phyloP scores from a whole-genome alignment of 2,888 invertebrate genomes.

The Brassicogethes aeneus region DNA sequence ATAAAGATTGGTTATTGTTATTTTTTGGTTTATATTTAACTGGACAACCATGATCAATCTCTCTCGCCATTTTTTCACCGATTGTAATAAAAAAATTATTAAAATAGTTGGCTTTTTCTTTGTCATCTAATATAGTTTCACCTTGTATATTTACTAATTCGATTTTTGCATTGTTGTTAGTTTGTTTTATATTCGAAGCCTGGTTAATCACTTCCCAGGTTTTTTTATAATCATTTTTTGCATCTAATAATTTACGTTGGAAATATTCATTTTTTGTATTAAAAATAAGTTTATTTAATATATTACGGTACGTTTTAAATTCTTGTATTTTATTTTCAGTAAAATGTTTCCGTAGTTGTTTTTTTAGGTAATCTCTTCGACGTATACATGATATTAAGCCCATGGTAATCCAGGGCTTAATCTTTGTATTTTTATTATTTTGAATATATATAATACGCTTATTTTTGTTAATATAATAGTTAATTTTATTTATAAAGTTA shows the following conservation, averaged over 20 bases:
- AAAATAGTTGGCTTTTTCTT: too few relatives aligned
- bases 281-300: too few relatives aligned
- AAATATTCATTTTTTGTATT: too few relatives aligned
- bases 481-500: neutral
- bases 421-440: neutral
- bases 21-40: neutral
- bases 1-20: neutral
- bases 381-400: neutral
- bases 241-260: too few relatives aligned
- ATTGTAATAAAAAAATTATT: too few relatives aligned
- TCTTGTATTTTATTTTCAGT: too few relatives aligned
- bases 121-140: too few relatives aligned
- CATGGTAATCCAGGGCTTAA: constrained; percentile 1
- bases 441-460: neutral
- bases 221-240: constrained; percentile 1
- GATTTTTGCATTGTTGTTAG: neutral
- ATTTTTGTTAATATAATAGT: neutral
- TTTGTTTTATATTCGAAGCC: neutral
- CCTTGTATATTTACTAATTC: neutral
- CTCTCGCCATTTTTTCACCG: too few relatives aligned
- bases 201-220: neutral
- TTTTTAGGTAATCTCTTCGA: neutral
- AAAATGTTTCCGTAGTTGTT: neutral
- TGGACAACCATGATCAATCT: too few relatives aligned
- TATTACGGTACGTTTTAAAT: too few relatives aligned